Conservation (phyloP, 2,797 vertebrate genomes). For the Chiroxiphia lanceolata region DNA sequence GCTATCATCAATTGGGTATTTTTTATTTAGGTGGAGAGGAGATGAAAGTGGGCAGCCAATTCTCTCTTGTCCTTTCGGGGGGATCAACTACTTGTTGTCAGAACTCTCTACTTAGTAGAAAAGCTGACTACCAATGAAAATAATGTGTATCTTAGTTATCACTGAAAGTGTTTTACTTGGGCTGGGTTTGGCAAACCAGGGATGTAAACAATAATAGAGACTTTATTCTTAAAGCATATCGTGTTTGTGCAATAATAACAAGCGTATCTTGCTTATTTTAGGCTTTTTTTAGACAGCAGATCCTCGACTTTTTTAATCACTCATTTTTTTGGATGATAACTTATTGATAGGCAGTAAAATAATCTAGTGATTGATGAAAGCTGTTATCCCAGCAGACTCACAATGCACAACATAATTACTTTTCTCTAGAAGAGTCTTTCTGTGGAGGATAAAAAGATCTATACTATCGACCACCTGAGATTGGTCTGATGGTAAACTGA, state of each 20-base stretch:
- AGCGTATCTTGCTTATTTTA: background rate
- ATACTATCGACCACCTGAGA: accelerated
- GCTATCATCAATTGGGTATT: background rate
- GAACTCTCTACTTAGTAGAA: background rate
- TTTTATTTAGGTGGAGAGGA: background rate
- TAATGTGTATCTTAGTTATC: background rate
- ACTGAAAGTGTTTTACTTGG: background rate
- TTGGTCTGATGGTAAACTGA: background rate
- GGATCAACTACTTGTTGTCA: background rate
- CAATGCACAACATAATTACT: background rate
- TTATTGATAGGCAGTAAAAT: background rate
- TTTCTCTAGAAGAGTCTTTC: background rate
- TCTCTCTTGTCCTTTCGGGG: background rate
- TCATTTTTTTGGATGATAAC: background rate
- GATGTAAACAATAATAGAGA: background rate
- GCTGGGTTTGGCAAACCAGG: background rate
- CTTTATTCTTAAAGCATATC: background rate
- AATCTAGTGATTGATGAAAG: background rate
- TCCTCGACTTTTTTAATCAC: background rate
- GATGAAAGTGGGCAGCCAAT: background rate
- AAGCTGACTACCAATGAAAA: background rate
- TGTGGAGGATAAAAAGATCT: background rate
- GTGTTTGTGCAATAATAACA: background rate
- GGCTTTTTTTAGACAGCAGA: background rate
- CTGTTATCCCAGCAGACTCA: background rate